Conservation (phyloP, 2,113 vertebrate genomes). For the Catharus bicknelli region DNA sequence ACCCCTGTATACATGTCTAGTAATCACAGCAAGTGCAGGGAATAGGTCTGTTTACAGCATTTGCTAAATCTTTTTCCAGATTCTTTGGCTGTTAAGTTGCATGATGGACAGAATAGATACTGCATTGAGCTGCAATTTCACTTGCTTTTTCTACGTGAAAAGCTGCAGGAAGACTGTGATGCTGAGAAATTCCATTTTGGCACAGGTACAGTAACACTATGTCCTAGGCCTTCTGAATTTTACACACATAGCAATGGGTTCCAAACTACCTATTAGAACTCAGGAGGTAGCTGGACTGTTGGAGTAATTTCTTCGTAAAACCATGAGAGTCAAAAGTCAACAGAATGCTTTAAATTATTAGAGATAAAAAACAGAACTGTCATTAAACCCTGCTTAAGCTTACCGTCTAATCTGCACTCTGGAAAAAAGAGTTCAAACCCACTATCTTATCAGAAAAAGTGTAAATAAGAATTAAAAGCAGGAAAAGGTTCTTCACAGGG, state of each 20-base stretch:
- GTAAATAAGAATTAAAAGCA: not conserved
- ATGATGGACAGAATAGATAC: not conserved
- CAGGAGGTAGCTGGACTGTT: not conserved
- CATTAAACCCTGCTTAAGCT: not conserved
- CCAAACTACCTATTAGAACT: not conserved
- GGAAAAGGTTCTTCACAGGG: not conserved
- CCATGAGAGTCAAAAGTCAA: not conserved
- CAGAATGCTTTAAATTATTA: not conserved
- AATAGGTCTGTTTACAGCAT: not conserved
- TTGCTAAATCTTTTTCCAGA: not conserved
- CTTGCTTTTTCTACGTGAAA: not conserved
- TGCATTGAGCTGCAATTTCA: not conserved
- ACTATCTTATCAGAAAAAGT: not conserved
- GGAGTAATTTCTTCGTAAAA: not conserved
- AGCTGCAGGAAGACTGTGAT: not conserved
- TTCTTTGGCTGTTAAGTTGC: not conserved
- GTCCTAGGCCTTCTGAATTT: not conserved
- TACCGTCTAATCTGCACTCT: not conserved
- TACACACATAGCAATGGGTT: not conserved
- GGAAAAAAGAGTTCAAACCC: not conserved
- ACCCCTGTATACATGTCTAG: not conserved
- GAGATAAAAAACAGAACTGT: not conserved
- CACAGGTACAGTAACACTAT: accelerated
- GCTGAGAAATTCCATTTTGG: not conserved
- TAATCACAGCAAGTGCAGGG: not conserved